Evolutionary conservation across 2,113 vertebrate species (phyloP), one percentile per base, ranked within the genome.

Genomic region (Neotoma lepida): DNA sequence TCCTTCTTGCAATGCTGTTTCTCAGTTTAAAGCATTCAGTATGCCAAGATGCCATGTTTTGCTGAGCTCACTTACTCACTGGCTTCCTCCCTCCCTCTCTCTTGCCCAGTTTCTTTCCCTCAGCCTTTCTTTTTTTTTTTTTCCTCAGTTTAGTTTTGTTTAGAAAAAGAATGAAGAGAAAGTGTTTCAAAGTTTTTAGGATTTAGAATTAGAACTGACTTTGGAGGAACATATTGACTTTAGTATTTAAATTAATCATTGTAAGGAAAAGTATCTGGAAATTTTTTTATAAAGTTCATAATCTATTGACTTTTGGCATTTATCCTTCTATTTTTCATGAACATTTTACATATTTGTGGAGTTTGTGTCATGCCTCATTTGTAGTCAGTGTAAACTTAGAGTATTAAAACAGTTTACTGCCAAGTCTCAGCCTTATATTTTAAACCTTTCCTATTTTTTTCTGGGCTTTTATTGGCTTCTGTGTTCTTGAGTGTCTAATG

Each of bases 121-220:
- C 39, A 26, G 35, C 24, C 71, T 41, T 44, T 74, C 22, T 26
- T 39, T 73, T 7, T 9, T 22, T 41, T 1, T 44, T 64, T 54
- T 28, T 28, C 24, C 22, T 46, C 35, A 61, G 35, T 46, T 91
- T 64, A 90, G 18, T 86, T 89, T 46, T 93, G 63, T 61, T 93
- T 89, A 86, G 86, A 17, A 35, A 46, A 54, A 51, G 76, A 54
- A 78, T 33, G 28, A 51, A 46, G 41, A 35, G 54, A 78, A 35
- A 88, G 68, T 82, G 30, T 78, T 94, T 90, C 89, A 20, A 63
- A 64, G 33, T 87, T 92, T 95, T 94, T 87, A 82, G 71, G 73
- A 86, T 77, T 95, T 87, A 82, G 66, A 68, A 77, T 71, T 93
- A 86, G 41, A 94, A 89, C 1, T 73, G 26, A 86, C 93, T 64